Evolutionary conservation across 2,113 vertebrate genomes (phyloP).

Genomic region (Phoenicopterus ruber): DNA sequence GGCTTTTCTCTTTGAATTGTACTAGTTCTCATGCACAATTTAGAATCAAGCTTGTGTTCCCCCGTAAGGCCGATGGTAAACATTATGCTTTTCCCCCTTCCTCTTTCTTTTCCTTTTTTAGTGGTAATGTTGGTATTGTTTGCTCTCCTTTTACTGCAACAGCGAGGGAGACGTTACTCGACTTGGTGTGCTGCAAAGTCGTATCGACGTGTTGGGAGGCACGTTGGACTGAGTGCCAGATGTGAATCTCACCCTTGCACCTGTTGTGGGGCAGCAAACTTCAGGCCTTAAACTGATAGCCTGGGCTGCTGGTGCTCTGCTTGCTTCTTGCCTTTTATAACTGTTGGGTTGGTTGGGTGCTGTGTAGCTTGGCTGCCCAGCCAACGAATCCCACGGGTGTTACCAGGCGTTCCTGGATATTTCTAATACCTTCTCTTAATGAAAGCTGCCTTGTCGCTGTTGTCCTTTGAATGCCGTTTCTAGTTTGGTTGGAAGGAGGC

Average conservation of each 20-base stretch:
- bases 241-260: neutral
- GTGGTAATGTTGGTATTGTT: neutral
- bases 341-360: neutral
- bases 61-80: neutral
- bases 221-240: neutral
- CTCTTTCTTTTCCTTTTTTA: neutral
- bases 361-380: neutral
- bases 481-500: neutral
- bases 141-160: neutral
- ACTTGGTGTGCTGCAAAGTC: neutral
- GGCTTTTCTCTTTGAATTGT: neutral
- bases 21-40: neutral
- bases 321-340: slow-evolving; percentile 33
- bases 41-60: neutral
- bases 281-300: neutral
- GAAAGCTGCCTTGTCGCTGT: neutral
- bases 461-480: neutral
- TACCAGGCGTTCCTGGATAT: neutral
- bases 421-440: neutral
- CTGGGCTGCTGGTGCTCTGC: neutral
- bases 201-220: neutral
- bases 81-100: neutral
- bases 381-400: neutral
- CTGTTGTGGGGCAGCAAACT: neutral
- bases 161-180: neutral